Conservation (phyloP, 2,113 vertebrate genomes). For the Gavia stellata region DNA sequence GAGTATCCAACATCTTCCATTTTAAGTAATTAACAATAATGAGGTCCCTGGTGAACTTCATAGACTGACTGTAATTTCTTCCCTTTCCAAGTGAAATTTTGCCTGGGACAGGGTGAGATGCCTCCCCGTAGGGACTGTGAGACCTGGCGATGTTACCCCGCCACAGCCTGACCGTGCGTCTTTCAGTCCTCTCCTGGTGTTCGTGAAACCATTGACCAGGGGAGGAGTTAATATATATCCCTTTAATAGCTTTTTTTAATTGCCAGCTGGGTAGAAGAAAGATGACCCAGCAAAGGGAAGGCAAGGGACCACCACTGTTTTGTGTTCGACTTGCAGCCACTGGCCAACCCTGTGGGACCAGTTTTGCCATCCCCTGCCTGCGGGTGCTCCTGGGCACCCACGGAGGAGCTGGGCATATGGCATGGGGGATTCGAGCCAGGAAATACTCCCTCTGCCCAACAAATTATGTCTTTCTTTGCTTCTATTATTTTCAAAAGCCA, state of each 20-base stretch:
- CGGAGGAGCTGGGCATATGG: neutral
- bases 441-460: neutral
- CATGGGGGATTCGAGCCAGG: rapidly evolving
- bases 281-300: neutral
- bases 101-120: neutral
- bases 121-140: rapidly evolving
- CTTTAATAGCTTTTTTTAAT: neutral
- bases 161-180: neutral
- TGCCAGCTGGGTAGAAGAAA: neutral
- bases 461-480: neutral
- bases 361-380: neutral
- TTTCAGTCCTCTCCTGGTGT: neutral
- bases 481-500: neutral
- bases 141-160: neutral
- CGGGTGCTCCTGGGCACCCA: neutral
- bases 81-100: neutral
- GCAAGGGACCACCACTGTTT: neutral
- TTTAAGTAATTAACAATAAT: slow-evolving; percentile 16
- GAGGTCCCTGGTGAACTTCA: neutral
- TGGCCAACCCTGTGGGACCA: rapidly evolving
- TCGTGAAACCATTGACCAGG: neutral
- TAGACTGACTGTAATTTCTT: neutral
- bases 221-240: neutral
- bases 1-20: neutral
- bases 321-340: rapidly evolving